These are phyloP conservation scores for Saccopteryx bilineata DNA, from an alignment of 2,113 vertebrate genomes.

Conservation along the genomic window DNA sequence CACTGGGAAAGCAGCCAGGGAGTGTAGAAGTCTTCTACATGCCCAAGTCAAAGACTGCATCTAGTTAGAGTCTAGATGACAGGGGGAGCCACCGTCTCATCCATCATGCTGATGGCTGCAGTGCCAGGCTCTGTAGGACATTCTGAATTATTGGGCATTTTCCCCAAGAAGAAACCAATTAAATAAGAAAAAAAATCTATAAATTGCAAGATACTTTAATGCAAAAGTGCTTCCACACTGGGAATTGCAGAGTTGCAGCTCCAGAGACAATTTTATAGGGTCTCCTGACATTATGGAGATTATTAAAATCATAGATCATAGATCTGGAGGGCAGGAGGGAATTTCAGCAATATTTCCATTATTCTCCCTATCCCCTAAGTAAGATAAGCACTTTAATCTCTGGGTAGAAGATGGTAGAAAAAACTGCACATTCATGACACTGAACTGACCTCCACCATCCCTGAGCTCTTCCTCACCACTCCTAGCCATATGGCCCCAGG, in stretches of 20 bases:
- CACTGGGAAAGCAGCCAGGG: neutral
- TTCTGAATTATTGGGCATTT: neutral
- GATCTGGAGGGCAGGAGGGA: neutral
- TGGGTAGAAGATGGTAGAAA: neutral
- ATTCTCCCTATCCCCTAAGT: neutral
- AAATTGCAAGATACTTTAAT: conserved; percentile 39
- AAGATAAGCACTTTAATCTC: neutral
- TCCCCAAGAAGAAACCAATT: neutral
- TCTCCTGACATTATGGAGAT: neutral
- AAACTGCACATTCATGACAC: neutral
- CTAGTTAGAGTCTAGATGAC: neutral
- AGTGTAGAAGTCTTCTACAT: neutral
- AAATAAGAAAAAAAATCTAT: conserved; percentile 34
- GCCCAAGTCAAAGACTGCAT: neutral
- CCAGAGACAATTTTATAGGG: conserved; percentile 1
- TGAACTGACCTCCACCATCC: neutral
- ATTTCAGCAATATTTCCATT: neutral
- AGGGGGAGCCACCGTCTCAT: neutral
- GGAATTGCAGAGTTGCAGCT: neutral
- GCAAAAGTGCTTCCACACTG: neutral
- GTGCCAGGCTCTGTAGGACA: neutral
- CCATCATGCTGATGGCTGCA: no score
- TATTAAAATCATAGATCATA: conserved; percentile 73
- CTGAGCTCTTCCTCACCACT: neutral
- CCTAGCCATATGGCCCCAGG: neutral